These are phyloP conservation scores for Leuctra nigra DNA, from an alignment of 2,888 invertebrate species.

Conservation along the genomic window DNA sequence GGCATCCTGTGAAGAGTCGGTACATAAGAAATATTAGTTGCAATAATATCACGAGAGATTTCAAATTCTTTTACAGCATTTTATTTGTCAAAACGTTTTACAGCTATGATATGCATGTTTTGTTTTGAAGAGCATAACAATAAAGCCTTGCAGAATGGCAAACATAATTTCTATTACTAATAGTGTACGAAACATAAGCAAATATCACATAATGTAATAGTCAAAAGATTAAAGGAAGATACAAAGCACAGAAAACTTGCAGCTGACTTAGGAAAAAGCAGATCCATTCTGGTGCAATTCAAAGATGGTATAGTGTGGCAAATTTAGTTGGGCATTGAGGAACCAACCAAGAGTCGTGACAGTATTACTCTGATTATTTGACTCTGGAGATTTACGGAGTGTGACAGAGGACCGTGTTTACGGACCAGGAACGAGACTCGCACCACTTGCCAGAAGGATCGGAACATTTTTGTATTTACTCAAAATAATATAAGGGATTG, in stretches of 20 bases:
- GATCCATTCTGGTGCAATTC: conserved; percentile 28
- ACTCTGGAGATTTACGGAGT: too few species aligned
- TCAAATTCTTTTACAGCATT: conserved; percentile 38
- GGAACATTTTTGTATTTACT: too few species aligned
- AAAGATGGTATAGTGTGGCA: too few species aligned
- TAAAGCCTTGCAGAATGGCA: conserved; percentile 51
- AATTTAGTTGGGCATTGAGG: conserved; percentile 8
- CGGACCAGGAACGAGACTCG: not conserved
- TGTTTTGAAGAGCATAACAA: conserved; percentile 56
- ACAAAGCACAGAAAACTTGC: conserved; percentile 28
- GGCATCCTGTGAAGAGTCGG: conserved; percentile 31
- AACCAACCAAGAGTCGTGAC: too few species aligned
- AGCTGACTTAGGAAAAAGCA: conserved; percentile 30
- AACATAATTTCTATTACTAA: conserved; percentile 36
- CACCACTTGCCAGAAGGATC: not conserved
- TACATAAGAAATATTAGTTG: not conserved
- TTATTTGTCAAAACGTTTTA: conserved; percentile 81
- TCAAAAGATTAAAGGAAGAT: conserved; percentile 21
- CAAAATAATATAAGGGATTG: too few species aligned
- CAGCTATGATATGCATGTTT: conserved; percentile 90
- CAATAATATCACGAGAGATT: conserved; percentile 5
- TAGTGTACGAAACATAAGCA: conserved; percentile 27
- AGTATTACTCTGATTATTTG: too few species aligned
- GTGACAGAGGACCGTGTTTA: too few species aligned
- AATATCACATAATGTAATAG: conserved; percentile 26